phyloP scores from a whole-genome alignment of 2,797 vertebrate genomes.

The Craterocephalus amniculus region DNA sequence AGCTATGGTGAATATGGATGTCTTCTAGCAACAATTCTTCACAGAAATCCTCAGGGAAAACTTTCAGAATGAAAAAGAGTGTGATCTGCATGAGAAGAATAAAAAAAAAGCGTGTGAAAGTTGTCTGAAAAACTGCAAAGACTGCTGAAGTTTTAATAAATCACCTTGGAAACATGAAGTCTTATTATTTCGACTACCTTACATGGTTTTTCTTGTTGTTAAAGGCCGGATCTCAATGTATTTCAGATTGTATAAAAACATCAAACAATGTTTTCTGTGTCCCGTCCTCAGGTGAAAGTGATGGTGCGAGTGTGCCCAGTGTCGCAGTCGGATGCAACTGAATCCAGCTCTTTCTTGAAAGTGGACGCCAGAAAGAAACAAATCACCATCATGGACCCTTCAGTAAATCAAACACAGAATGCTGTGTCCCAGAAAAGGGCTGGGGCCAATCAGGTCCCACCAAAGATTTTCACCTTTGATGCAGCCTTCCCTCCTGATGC shows the following conservation, averaged over 20 bases:
- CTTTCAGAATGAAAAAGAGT: background rate
- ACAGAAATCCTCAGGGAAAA: constrained; percentile 1
- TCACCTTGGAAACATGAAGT: no score
- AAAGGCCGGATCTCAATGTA: background rate
- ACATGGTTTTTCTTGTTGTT: no score
- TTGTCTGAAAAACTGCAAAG: background rate
- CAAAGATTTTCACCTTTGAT: constrained; percentile 98
- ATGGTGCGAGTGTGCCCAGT: constrained; percentile 95
- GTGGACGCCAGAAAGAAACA: constrained; percentile 97
- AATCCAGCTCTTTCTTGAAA: constrained; percentile 96
- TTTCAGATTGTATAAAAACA: no score
- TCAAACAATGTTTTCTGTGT: constrained; percentile 26
- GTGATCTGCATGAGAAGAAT: background rate
- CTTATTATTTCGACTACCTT: no score
- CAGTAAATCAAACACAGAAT: constrained; percentile 83
- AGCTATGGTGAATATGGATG: constrained; percentile 13
- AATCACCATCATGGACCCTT: constrained; percentile 93
- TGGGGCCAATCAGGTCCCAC: constrained; percentile 88
- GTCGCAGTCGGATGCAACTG: constrained; percentile 84
- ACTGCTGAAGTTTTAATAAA: background rate
- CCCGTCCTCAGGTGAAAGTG: constrained; percentile 90
- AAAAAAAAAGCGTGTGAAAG: background rate
- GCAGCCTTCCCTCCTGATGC: constrained; percentile 95
- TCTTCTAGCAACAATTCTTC: constrained; percentile 7
- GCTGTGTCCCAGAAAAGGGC: constrained; percentile 87